Base-by-base conservation (phyloP, 1,140 invertebrate genomes). In the Trissolcus basalis region DNA sequence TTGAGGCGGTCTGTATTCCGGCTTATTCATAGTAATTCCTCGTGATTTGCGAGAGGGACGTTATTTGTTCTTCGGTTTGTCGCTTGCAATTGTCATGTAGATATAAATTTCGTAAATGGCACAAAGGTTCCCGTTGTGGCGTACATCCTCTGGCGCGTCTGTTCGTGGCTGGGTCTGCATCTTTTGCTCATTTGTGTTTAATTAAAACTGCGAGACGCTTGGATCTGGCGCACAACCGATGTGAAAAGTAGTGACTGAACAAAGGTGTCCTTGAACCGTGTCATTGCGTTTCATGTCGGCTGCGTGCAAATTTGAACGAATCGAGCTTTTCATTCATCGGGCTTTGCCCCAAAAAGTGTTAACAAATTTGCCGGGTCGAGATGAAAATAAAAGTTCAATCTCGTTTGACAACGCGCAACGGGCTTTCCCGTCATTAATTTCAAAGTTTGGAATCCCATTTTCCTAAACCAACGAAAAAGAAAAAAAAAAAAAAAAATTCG, bases 101-200 rank as follows among this genome's bases (percentile, higher is more conserved):
- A 27, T 27, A 27, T 27, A 27, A 43, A 55, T 44, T 51, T 53
- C 36, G 32, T 41, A 44, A 63, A 44, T 27, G 19, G 50, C 45
- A 32, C 33, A 50, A 50, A 53, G 43, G 35, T 58, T 58, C 10
- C 43, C n/a, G 19, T 12, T 45, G 16, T 15, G 45, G 35, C 15
- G 44, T 14, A 15, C 9, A 27, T 6, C 1, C 6, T 6, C 19
- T 27, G 13, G 16, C 35, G 13, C 32, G 1, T 10, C 13, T 43
- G 32, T 12, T 35, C 9, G 15, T 55, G 12, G 36, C 32, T 36
- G 9, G 4, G 32, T n/a, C 11, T 32, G 13, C 12, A 19, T 50
- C 36, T 19, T 19, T 14, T 39, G 33, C 48, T 50, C 58, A 61
- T 61, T 61, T 50, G 58, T 50, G 47, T 61, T 41, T 61, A 61